Base-by-base conservation (phyloP, 1,140 invertebrate species). In the Papilio aristodemus region DNA sequence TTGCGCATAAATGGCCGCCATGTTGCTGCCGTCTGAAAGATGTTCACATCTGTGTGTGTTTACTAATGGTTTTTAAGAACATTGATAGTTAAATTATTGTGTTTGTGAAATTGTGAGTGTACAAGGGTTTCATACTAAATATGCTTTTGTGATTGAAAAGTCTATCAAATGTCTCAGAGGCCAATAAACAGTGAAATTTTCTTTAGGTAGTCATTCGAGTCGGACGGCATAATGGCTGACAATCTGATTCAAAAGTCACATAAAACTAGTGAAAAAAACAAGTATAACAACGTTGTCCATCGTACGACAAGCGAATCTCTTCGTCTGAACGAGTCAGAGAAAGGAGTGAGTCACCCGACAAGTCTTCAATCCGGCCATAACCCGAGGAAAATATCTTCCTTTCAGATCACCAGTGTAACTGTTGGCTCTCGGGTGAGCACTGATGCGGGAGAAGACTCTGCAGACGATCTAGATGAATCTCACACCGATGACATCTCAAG, bases 381-480 rank as follows among this genome's bases (percentile, higher is more conserved):
- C 86, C 87, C 91, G 93, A 81, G 96, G 96, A 93, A 96, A 96
- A 92, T 96, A 83, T 96, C 96, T 83, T 97, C 97, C 67, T 98
- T 98, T 93, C 97, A 98, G 93, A 98, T 98, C 83, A 98, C 97
- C 86, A 91, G 89, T 89, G 95, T 97, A 70, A 97, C 95, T 71
- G 95, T 96, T 74, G 95, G 95, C 77, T 95, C 94, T 79, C 94
- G 95, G 67, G 93, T 94, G 84, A 96, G 94, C 91, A 95, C 95
- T 84, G 97, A 98, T 90, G 95, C 95, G 71, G 97, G 97, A 80
- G 97, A 97, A 71, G 97, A 98, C 91, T 97, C 96, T 58, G 96
- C 96, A 74, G 97, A 98, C 91, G 97, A 98, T 93, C 93, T 98
- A 85, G 97, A 98, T 90, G 97, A 98, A 93, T 97, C 96, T 90